Evolutionary conservation across 2,888 invertebrate genomes (phyloP).

Genomic region (Orthosia gracilis): DNA sequence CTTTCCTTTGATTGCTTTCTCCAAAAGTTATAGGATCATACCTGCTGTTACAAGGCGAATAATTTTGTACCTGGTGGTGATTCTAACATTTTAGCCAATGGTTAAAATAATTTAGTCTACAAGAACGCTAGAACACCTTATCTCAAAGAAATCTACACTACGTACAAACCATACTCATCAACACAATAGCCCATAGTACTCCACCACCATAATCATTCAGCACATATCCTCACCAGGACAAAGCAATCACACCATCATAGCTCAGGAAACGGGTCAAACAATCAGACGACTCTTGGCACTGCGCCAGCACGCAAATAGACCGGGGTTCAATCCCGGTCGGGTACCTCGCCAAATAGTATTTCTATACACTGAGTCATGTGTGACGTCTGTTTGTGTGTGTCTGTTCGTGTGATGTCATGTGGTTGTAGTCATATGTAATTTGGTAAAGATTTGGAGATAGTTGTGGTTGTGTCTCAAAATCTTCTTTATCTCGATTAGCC

Average conservation of each 20-base stretch:
- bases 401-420: constrained; percentile 61
- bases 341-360: constrained; percentile 83
- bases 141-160: not conserved
- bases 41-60: no score
- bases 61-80: no score
- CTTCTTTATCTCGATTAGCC: not conserved
- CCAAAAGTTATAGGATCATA: no score
- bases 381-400: constrained; percentile 58
- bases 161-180: not conserved
- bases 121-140: not conserved
- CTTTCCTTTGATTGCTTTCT: no score
- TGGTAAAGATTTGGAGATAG: constrained; percentile 24
- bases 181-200: constrained; percentile 27
- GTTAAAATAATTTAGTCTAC: no score
- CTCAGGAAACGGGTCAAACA: constrained; percentile 81
- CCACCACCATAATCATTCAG: constrained; percentile 38
- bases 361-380: constrained; percentile 82
- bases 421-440: constrained; percentile 34
- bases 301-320: constrained; percentile 85
- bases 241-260: constrained; percentile 64
- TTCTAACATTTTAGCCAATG: no score
- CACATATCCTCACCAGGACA: constrained; percentile 51
- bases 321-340: constrained; percentile 86
- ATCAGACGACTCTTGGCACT: constrained; percentile 78
- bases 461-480: not conserved